A percentile compares a stretch with the other conserved stretches of the same genome.
These are phyloP conservation scores for Temnothorax rugatulus DNA, from an alignment of 2,888 invertebrate species.

Conservation along the genomic window DNA sequence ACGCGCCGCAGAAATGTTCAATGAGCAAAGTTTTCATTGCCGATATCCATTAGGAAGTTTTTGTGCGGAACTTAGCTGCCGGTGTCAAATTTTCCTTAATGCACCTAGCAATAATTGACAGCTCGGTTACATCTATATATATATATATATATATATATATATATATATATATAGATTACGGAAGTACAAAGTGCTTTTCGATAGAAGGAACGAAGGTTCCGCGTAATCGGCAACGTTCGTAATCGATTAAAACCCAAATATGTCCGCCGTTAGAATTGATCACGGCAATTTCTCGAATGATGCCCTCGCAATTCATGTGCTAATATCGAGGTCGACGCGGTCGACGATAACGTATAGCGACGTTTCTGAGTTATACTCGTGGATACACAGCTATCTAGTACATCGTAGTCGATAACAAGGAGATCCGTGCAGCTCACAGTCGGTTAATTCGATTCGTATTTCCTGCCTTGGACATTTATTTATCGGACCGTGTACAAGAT, in stretches of 20 bases:
- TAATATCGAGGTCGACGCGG: constrained; percentile 47
- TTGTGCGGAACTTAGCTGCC: background rate
- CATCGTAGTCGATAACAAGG: constrained; percentile 49
- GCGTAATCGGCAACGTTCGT: constrained; percentile 4
- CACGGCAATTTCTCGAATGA: constrained; percentile 42
- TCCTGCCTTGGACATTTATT: background rate
- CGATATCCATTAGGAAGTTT: constrained; percentile 63
- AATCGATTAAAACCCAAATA: constrained; percentile 40
- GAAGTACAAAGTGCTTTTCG: background rate
- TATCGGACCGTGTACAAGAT: background rate
- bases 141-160: too few species aligned
- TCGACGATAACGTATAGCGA: constrained; percentile 52
- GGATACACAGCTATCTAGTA: constrained; percentile 6
- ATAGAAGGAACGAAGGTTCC: background rate
- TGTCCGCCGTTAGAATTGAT: constrained; percentile 39
- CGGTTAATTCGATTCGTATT: constrained; percentile 27
- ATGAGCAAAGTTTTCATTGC: constrained; percentile 64
- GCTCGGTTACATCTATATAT: constrained; percentile 10
- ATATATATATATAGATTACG: background rate
- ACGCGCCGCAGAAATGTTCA: constrained; percentile 52
- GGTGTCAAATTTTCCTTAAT: background rate
- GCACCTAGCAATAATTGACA: background rate
- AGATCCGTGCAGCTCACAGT: constrained; percentile 27
- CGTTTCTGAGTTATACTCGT: constrained; percentile 42
- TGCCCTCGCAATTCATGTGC: constrained; percentile 39